A percentile compares a stretch with the other conserved stretches of the same genome.
These are phyloP conservation scores for Enhydra lutris DNA, from an alignment of 2,113 vertebrate genomes.

Conservation along the genomic window DNA sequence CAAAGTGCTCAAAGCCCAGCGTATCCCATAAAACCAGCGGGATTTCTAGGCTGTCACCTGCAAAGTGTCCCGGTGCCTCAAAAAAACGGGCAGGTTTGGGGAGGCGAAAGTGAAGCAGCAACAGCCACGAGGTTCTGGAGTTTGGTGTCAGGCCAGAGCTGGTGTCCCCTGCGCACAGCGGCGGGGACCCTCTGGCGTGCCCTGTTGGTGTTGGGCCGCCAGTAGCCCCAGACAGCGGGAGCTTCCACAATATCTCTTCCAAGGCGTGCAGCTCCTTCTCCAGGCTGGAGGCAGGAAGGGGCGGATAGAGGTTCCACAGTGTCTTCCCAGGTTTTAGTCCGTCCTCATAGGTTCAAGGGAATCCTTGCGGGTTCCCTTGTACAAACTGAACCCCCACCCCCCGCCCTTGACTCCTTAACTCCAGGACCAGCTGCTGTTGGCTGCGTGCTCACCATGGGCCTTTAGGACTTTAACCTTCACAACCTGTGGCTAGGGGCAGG, in stretches of 20 bases:
- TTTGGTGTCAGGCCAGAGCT: not conserved
- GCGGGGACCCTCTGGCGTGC: not conserved
- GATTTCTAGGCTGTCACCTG: not conserved
- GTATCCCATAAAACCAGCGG: not conserved
- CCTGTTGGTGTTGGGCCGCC: not conserved
- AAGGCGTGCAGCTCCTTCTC: not conserved
- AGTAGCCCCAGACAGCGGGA: not conserved
- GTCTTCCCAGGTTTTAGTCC: not conserved
- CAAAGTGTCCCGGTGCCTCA: not conserved
- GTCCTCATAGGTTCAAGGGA: not conserved
- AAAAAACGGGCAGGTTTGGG: not conserved
- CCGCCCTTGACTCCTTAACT: not conserved
- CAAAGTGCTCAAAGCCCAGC: not conserved
- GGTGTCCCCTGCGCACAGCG: not conserved
- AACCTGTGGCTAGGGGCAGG: not conserved
- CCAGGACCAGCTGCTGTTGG: not conserved
- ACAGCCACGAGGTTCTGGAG: not conserved
- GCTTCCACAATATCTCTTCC: not conserved
- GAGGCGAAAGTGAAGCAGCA: not conserved
- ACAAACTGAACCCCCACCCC: not conserved
- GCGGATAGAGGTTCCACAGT: not conserved
- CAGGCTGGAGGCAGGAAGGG: not conserved
- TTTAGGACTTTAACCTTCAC: not conserved
- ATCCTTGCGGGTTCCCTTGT: not conserved
- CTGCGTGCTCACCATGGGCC: not conserved